Base-by-base conservation (phyloP, 92 coral and sea anemone genomes). In the Parazoanthus swiftii region DNA sequence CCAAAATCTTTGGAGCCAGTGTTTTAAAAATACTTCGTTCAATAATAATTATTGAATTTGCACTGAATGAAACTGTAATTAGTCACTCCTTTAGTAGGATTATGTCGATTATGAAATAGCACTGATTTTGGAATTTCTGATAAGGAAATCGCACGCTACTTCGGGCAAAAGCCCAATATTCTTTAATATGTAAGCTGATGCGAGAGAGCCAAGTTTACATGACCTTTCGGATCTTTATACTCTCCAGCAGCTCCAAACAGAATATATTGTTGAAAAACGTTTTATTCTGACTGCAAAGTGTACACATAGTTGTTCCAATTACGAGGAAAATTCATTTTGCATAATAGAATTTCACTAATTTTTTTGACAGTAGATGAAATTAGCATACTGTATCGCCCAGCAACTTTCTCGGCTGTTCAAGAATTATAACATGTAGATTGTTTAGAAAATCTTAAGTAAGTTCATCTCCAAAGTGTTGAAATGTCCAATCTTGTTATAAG, bases 321-420 rank as follows among this genome's bases (percentile, higher is more conserved):
- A 70, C 33, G 77, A 73, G 3, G 42, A 73, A 26, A 73, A 10
- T 73, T 29, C 77, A 73, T 73, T 73, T 73, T 29, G 77, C 77
- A 73, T 73, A 73, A 36, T 33, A 73, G 42, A 11, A 23, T 73
- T 73, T 33, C 43, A 73, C 21, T 73, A 73, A 29, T 33, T 33
- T 73, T 29, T 9, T 73, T 73, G 77, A 73, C 77, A 33, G 77
- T 36, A 29, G 18, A 73, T 73, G 42, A 36, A 70, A 73, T 73
- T 73, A 73, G 77, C 77, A 73, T 73, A 73, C 42, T 73, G 42
- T 73, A 73, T 73, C 38, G 38, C 77, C 77, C 77, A 36, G 77
- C 77, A 73, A 73, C 43, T 73, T 73, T 73, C 1, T 39, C 38
- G 42, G 38, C 77, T 73, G 25, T 29, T 73, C 16, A 73, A 73